Evolutionary conservation across 1,140 invertebrate species (phyloP).

Genomic region (Heliconius eleuchia): DNA sequence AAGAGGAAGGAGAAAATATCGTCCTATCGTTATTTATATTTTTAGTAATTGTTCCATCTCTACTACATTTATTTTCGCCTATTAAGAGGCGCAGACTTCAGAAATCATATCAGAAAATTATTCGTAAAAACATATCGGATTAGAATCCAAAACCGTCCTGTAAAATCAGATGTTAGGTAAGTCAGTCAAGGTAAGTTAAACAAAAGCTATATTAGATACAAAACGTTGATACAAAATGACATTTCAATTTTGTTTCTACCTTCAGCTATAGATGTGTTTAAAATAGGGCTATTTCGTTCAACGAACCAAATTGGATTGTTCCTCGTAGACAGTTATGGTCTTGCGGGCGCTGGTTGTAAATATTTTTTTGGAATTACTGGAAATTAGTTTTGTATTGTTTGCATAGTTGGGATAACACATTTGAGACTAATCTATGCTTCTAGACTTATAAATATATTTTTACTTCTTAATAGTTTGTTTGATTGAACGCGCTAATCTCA

Average conservation of each 20-base stretch:
- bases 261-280: constrained; percentile 16
- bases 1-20: too few species aligned
- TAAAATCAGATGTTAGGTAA: not conserved
- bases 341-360: constrained; percentile 18
- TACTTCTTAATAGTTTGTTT: too few species aligned
- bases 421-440: not conserved
- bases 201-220: not conserved
- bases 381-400: constrained; percentile 22
- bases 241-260: constrained; percentile 8
- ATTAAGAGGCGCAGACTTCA: too few species aligned
- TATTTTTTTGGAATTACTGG: constrained; percentile 2
- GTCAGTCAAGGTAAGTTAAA: not conserved
- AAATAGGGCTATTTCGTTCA: constrained; percentile 17
- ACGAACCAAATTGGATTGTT: constrained; percentile 26
- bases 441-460: too few species aligned
- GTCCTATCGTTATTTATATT: too few species aligned
- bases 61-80: too few species aligned
- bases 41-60: too few species aligned
- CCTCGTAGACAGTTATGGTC: constrained; percentile 25
- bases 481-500: too few species aligned
- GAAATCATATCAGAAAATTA: too few species aligned
- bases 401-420: not conserved
- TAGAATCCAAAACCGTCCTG: too few species aligned
- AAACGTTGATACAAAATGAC: not conserved
- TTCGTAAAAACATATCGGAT: too few species aligned